Evolutionary conservation across 2,888 invertebrate genomes (phyloP).

Genomic region (Drosophila pegasa): DNA sequence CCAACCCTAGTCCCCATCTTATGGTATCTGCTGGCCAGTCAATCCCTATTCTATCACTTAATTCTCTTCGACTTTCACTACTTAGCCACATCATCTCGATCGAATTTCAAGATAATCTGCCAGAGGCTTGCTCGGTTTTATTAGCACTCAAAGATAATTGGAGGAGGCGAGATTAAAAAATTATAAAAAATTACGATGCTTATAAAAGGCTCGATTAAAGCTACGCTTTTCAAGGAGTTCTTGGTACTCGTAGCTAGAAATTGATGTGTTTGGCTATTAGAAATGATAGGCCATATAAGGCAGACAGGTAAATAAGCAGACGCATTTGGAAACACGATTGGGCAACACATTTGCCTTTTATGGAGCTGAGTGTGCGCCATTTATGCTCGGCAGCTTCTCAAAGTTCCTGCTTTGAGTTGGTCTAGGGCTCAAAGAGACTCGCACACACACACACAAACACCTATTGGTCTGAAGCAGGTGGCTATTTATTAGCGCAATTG

Average conservation of each 20-base stretch:
- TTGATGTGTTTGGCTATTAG: constrained; percentile 8
- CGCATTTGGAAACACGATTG: constrained; percentile 21
- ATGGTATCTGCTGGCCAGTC: not conserved
- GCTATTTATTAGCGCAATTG: constrained; percentile 73
- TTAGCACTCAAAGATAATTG: constrained; percentile 6
- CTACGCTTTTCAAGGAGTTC: constrained; percentile 22
- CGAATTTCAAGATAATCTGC: constrained; percentile 1
- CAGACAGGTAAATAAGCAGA: constrained; percentile 31
- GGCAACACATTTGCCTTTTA: constrained; percentile 59
- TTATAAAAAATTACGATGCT: constrained; percentile 33
- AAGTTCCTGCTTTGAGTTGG: constrained; percentile 11
- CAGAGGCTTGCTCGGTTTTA: not conserved
- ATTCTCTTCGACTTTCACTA: not conserved
- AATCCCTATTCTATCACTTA: not conserved
- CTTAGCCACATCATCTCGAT: not conserved
- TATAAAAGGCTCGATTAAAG: constrained; percentile 17
- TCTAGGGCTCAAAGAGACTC: constrained; percentile 13
- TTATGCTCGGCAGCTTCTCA: constrained; percentile 30
- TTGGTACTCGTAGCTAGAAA: constrained; percentile 10
- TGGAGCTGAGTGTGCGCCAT: constrained; percentile 40
- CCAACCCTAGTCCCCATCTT: too few relatives aligned
- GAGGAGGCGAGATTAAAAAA: constrained; percentile 1
- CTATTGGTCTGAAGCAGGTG: constrained; percentile 66
- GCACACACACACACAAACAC: constrained; percentile 36
- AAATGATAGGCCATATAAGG: constrained; percentile 38